phyloP scores from a whole-genome alignment of 2,113 vertebrate genomes.

The human (Homo sapiens) region DNA sequence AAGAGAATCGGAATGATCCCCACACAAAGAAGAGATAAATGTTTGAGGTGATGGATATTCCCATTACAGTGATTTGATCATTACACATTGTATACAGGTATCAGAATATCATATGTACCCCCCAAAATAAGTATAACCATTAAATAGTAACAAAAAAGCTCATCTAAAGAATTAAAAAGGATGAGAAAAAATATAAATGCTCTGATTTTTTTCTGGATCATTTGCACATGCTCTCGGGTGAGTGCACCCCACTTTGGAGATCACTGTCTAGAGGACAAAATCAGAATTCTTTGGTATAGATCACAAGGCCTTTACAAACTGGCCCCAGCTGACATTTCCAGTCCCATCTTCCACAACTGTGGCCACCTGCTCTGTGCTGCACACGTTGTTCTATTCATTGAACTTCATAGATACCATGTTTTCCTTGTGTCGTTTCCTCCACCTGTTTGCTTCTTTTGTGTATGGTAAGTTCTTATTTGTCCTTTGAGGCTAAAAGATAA shows the following conservation, averaged over 20 bases:
- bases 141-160: not conserved
- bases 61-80: not conserved
- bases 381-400: not conserved
- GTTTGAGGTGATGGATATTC: not conserved
- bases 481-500: not conserved
- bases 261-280: not conserved
- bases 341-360: not conserved
- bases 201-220: not conserved
- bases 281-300: not conserved
- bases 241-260: not conserved
- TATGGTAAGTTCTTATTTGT: not conserved
- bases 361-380: not conserved
- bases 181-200: not conserved
- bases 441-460: not conserved
- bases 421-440: not conserved
- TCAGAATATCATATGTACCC: not conserved
- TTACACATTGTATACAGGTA: not conserved
- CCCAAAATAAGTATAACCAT: not conserved
- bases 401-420: not conserved
- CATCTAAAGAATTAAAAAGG: not conserved
- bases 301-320: not conserved
- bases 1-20: not conserved
- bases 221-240: not conserved
- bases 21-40: not conserved
- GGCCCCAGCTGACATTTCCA: not conserved